Percentiles rank a stretch among this genome's conserved stretches.
phyloP scores from a whole-genome alignment of 2,113 vertebrate species.

The Triplophysa rosa region DNA sequence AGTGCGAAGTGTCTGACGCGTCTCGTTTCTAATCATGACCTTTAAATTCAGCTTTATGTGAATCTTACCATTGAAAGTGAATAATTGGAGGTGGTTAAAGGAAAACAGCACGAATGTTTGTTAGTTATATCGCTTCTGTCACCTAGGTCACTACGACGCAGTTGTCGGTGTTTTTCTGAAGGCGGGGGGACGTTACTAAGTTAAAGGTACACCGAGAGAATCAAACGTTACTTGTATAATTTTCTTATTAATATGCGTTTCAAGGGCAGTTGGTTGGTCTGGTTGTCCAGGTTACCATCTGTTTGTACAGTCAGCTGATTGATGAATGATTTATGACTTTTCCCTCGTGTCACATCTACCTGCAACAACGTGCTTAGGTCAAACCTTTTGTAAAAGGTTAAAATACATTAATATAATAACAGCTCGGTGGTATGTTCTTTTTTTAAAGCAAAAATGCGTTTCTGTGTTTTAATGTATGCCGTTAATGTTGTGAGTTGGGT shows the following conservation, averaged over 20 bases:
- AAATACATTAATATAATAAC: not conserved
- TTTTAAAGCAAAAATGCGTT: not conserved
- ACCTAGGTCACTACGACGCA: conserved; percentile 7
- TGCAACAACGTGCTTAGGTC: conserved; percentile 13
- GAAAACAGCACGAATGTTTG: not conserved
- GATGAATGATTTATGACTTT: conserved; percentile 73
- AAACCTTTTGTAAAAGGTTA: not conserved
- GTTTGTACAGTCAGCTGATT: conserved; percentile 51
- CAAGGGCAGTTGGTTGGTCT: conserved; percentile 32
- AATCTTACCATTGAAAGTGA: not conserved
- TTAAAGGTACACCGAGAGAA: too few species aligned
- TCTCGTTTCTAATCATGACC: not conserved
- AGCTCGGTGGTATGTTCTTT: not conserved
- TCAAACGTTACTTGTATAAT: not conserved
- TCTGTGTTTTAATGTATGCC: too few species aligned
- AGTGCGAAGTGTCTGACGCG: not conserved
- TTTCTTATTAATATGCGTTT: not conserved
- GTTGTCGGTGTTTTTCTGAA: not conserved
- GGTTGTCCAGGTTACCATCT: conserved; percentile 49
- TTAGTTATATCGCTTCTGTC: not conserved
- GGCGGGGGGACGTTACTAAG: not conserved
- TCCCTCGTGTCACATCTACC: conserved; percentile 30
- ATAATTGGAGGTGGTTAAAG: conserved; percentile 1
- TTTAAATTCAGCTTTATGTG: not conserved
- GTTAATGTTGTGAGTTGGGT: not conserved